Base-by-base conservation (phyloP, 2,113 vertebrate genomes). In the Myiozetetes cayanensis region DNA sequence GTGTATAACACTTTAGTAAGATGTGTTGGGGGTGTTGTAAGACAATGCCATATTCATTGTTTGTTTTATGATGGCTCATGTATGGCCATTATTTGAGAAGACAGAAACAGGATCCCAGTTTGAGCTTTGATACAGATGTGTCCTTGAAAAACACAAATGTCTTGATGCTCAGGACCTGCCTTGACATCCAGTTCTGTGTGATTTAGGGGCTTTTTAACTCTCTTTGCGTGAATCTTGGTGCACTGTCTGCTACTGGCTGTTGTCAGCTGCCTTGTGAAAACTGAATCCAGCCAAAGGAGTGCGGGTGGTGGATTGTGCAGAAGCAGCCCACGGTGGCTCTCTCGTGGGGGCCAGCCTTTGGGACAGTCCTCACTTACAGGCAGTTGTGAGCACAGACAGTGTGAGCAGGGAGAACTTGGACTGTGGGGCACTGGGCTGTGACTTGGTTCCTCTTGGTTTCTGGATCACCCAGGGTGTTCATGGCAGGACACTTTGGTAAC, bases 51-150 rank as follows among this genome's bases (percentile, higher is more conserved):
- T 41, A 19, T 41, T 78, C 6, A 0, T 19, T 35, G 33, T 70
- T 56, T 28, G 23, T 1, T 50, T 22, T 68, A 7, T 0, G 2
- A 7, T 53, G 52, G 12, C 16, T 76, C 3, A 0, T 7, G 14
- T n/a, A 23, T 6, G 20, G 35, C 25, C 10, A 10, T 55, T 50
- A 50, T 23, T 43, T 61, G 65, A 72, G 50, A 55, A 56, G 56
- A 15, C 46, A 71, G 49, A 70, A 63, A 22, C 9, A 43, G 33
- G 39, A 62, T 25, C 62, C 75, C 28, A 50, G 2, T 66, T 83
- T 49, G 63, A 87, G 41, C 52, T 55, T 65, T 41, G 19, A 8
- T 41, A 44, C 8, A 66, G 37, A 10, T 20, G 7, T 56, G 10
- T 55, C 41, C 43, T 87, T 80, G 55, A 41, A 73, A 93, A 84